A percentile compares a stretch with the other conserved stretches of the same genome.
phyloP scores from a whole-genome alignment of 2,797 vertebrate species.

The Cossypha caffra region DNA sequence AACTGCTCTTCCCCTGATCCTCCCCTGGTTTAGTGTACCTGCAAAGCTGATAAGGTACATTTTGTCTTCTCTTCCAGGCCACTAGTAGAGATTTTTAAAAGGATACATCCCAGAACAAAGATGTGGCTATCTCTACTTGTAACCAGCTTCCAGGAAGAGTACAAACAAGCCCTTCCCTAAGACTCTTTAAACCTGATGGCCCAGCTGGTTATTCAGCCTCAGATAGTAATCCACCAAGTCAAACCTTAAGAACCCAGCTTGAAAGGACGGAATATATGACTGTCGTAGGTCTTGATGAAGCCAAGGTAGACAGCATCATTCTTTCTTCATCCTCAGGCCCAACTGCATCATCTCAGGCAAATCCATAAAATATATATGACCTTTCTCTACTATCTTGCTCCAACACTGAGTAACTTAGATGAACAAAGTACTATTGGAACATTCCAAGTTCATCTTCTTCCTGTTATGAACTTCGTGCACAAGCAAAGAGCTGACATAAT shows the following conservation, averaged over 20 bases:
- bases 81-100: background rate
- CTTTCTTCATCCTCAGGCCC: background rate
- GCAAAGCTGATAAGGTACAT: background rate
- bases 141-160: background rate
- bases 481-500: background rate
- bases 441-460: background rate
- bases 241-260: background rate
- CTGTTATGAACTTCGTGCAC: background rate
- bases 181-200: background rate
- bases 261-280: background rate
- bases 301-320: background rate
- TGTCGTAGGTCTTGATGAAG: background rate
- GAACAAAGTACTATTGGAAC: background rate
- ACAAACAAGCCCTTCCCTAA: background rate
- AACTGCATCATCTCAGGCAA: background rate
- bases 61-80: background rate
- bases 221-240: rapidly evolving
- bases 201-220: background rate
- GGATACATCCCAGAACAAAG: background rate
- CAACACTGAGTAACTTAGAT: background rate
- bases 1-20: background rate
- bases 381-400: background rate
- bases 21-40: background rate
- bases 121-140: background rate
- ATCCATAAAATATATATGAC: background rate